These are phyloP conservation scores for Alviniconcha marisindica DNA, from an alignment of 1,140 invertebrate genomes.

Conservation along the genomic window DNA sequence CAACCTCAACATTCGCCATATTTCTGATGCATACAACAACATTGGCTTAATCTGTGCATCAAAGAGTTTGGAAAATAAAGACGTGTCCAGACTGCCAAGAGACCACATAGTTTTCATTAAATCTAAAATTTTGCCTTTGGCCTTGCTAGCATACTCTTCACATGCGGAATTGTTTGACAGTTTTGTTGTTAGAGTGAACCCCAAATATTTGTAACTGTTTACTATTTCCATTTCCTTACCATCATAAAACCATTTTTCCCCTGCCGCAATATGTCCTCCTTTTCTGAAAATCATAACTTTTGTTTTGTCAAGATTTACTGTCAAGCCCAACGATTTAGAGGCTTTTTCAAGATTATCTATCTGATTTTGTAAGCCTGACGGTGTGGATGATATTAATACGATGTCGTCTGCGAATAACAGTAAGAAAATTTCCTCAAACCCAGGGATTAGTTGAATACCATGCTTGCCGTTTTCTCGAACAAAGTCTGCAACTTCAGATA, in stretches of 20 bases:
- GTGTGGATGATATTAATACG: neutral
- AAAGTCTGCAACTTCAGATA: neutral
- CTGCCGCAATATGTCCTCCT: neutral
- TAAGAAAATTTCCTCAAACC: neutral
- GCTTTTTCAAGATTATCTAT: neutral
- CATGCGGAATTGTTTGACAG: too few species aligned
- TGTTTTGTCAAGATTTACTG: neutral
- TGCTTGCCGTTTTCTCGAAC: constrained; percentile 7
- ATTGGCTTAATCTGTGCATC: too few species aligned
- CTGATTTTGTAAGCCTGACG: neutral
- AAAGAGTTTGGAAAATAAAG: too few species aligned
- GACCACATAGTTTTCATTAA: too few species aligned
- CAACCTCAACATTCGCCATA: too few species aligned
- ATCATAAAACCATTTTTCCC: neutral
- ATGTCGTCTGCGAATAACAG: neutral
- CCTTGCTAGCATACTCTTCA: too few species aligned
- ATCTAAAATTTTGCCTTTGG: too few species aligned
- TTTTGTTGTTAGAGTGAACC: too few species aligned
- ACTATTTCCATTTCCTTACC: neutral
- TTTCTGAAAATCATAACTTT: neutral
- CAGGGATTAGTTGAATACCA: neutral
- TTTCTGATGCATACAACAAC: too few species aligned
- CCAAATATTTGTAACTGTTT: too few species aligned
- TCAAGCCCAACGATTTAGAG: neutral
- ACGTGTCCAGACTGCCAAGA: too few species aligned